Percentiles rank a stretch among this genome's conserved stretches.
phyloP scores from a whole-genome alignment of 1,140 invertebrate genomes.

The Papilio helenus region DNA sequence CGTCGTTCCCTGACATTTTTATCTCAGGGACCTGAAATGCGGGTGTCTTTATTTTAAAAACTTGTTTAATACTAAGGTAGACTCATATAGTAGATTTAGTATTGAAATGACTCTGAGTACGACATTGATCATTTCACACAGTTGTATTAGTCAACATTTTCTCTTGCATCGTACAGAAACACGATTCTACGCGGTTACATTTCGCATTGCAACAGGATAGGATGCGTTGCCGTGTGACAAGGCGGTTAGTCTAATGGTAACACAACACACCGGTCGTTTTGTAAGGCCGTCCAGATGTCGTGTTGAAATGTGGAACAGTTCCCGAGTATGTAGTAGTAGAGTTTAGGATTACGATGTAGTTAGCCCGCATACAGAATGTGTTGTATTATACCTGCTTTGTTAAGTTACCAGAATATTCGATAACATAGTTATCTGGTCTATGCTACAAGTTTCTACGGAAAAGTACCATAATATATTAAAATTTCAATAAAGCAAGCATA shows the following conservation, averaged over 20 bases:
- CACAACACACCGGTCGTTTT: constrained; percentile 6
- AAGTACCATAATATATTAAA: background rate
- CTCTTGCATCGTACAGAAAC: background rate
- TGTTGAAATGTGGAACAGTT: background rate
- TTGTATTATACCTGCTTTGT: too few species aligned
- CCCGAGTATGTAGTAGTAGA: background rate
- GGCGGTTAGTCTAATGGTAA: background rate
- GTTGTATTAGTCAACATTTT: background rate
- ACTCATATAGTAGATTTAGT: background rate
- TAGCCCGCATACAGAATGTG: too few species aligned
- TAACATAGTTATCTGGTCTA: background rate
- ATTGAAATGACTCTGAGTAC: background rate
- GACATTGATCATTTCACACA: background rate
- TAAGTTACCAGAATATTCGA: background rate
- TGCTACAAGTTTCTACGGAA: background rate
- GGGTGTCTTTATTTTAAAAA: too few species aligned
- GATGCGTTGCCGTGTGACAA: background rate
- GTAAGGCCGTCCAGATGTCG: background rate
- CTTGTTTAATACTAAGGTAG: too few species aligned
- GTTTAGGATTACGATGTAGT: background rate
- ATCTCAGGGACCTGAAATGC: too few species aligned
- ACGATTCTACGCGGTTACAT: background rate
- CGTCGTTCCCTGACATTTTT: too few species aligned
- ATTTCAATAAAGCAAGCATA: background rate
- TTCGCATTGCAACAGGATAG: background rate